Conservation (phyloP, 1,140 invertebrate species). For the Lethocerus indicus region DNA sequence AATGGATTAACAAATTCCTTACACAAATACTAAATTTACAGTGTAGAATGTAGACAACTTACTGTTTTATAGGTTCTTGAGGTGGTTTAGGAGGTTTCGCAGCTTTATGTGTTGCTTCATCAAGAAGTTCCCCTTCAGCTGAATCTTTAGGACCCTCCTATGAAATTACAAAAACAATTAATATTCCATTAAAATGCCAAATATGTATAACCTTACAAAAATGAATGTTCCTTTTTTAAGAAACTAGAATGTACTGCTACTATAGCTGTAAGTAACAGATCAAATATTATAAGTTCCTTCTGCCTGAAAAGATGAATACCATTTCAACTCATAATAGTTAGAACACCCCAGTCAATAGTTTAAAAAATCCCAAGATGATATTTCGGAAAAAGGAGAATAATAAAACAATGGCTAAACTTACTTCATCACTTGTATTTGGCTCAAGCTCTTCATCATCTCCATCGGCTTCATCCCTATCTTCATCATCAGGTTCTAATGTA, state of each 20-base stretch:
- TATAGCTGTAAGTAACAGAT: too few relatives aligned
- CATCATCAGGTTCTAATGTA: conserved; percentile 14
- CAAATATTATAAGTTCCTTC: too few relatives aligned
- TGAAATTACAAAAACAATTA: not conserved
- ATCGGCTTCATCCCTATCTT: conserved; percentile 25
- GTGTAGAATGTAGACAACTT: conserved; percentile 23
- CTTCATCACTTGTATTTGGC: conserved; percentile 17
- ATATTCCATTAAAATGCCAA: not conserved
- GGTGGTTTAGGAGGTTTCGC: conserved; percentile 13
- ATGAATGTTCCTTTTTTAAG: not conserved
- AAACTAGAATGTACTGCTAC: not conserved
- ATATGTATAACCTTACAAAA: too few relatives aligned
- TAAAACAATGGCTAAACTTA: conserved; percentile 1
- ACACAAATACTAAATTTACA: too few relatives aligned
- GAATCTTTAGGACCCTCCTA: conserved; percentile 4
- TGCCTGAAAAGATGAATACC: too few relatives aligned
- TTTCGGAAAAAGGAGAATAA: too few relatives aligned
- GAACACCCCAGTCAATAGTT: too few relatives aligned
- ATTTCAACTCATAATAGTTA: too few relatives aligned
- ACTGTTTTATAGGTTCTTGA: conserved; percentile 38
- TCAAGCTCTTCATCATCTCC: conserved; percentile 23
- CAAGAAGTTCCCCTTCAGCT: conserved; percentile 8
- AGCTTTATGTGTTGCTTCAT: conserved; percentile 10
- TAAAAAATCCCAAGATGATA: too few relatives aligned
- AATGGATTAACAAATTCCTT: too few relatives aligned